Percentiles rank a stretch among this genome's conserved stretches.
Conservation (phyloP, 1,140 invertebrate species). For the Heterodera schachtii region DNA sequence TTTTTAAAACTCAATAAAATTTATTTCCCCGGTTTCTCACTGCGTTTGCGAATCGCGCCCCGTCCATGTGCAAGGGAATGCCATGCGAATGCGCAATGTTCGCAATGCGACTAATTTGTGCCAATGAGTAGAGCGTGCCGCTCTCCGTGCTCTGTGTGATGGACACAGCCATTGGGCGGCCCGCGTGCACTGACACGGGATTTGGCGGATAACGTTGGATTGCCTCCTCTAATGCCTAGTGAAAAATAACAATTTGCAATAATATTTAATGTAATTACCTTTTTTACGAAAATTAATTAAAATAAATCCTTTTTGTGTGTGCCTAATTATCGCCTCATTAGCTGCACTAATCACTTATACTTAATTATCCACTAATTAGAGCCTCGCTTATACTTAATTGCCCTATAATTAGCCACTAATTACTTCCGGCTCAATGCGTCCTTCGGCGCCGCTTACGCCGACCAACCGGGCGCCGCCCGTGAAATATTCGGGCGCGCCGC, state of each 20-base stretch:
- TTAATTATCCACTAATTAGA: no score
- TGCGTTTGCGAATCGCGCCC: constrained; percentile 32
- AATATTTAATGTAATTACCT: no score
- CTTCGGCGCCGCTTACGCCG: constrained; percentile 20
- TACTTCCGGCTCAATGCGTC: constrained; percentile 23
- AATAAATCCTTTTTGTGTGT: no score
- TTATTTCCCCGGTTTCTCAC: not conserved
- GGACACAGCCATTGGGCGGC: constrained; percentile 32
- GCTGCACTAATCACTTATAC: no score
- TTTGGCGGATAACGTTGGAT: constrained; percentile 15
- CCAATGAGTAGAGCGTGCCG: constrained; percentile 33
- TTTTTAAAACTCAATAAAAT: no score
- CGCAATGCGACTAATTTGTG: constrained; percentile 23
- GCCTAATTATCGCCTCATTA: no score
- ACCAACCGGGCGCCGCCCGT: constrained; percentile 30
- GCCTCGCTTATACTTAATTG: no score
- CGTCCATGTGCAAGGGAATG: constrained; percentile 33
- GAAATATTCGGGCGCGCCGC: constrained; percentile 31
- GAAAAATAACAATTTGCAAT: no score
- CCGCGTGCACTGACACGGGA: constrained; percentile 27
- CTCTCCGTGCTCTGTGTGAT: constrained; percentile 34
- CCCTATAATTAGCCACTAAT: not conserved
- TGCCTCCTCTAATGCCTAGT: not conserved
- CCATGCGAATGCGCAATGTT: constrained; percentile 13
- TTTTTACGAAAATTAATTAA: no score